These are phyloP conservation scores for Prosopocoilus inquinatus DNA, from an alignment of 2,888 invertebrate species.

Conservation along the genomic window DNA sequence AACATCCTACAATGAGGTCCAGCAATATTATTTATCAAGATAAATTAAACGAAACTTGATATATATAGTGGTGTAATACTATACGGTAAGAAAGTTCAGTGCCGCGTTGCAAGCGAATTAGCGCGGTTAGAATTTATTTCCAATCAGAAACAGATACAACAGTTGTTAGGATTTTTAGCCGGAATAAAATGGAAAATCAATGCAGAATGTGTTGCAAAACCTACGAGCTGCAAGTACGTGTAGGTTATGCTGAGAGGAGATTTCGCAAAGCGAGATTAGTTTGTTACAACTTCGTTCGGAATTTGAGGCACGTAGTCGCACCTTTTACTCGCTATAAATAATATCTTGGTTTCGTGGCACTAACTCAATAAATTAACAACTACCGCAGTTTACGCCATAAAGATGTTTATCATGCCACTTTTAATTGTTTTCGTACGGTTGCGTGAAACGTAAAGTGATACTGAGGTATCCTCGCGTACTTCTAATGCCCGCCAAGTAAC, in stretches of 20 bases:
- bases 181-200: slow-evolving; percentile 3
- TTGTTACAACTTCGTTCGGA: slow-evolving; percentile 20
- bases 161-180: background rate
- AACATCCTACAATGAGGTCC: background rate
- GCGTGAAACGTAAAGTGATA: too few species aligned
- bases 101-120: background rate
- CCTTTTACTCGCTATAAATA: slow-evolving; percentile 21
- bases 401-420: background rate
- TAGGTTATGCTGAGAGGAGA: slow-evolving; percentile 15
- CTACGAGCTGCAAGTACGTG: slow-evolving; percentile 19
- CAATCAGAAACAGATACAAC: slow-evolving; percentile 1
- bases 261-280: slow-evolving; percentile 24
- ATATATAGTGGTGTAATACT: background rate
- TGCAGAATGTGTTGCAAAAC: slow-evolving; percentile 20
- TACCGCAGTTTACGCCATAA: background rate
- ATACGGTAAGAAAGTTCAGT: background rate
- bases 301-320: slow-evolving; percentile 24
- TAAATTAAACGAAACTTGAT: slow-evolving; percentile 1
- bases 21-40: background rate
- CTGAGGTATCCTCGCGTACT: too few species aligned
- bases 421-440: background rate
- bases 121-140: background rate
- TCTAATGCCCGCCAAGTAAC: too few species aligned
- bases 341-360: slow-evolving; percentile 14
- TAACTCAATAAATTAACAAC: slow-evolving; percentile 1